Base-by-base conservation (phyloP, 2,888 invertebrate species). In the Protodeltote pygarga region DNA sequence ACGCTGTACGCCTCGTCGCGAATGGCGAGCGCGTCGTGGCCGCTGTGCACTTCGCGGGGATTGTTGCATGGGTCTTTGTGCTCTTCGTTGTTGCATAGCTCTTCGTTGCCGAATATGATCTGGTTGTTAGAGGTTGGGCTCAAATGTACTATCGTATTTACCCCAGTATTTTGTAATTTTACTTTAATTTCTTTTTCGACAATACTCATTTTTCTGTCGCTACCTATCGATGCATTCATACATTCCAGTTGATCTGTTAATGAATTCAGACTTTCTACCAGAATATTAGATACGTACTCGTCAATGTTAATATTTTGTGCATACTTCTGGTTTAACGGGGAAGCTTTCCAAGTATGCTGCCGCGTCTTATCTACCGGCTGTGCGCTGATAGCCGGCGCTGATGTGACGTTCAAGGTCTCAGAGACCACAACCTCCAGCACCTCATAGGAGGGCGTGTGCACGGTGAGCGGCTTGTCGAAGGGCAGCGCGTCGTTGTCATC, bases 171-270 rank as follows among this genome's bases (percentile, higher is more conserved):
- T 63, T 92, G 92, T 39, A 92, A 61, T 46, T 87, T 90, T 2
- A 92, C 90, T 69, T 92, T 92, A 35, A 92, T 92, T 75, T 92
- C 92, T 65, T 92, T 92, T 61, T 92, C 92, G 15, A 92, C 83
- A 1, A 92, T 85, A 65, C 82, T 89, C 19, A 92, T 79, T 65
- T 82, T 86, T 13, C 86, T 76, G 40, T 86, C 87, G 34, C 73
- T 77, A 1, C 84, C 85, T 25, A 86, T 83, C 1, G 87, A 81
- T 3, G 86, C 87, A 47, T 81, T 89, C 84, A 89, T 88, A 23
- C 75, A 81, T 55, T 92, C 91, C 5, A 92, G 73, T 58, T 89
- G 90, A 63, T 91, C 92, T 4, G 88, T 84, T 53, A 93, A 73
- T 2, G 92, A 90, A 65, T 92, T 87, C 6, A 93, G 78, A 57